A percentile compares a stretch with the other conserved stretches of the same genome.
phyloP scores from a whole-genome alignment of 2,888 invertebrate species.

The Tachina grossa region DNA sequence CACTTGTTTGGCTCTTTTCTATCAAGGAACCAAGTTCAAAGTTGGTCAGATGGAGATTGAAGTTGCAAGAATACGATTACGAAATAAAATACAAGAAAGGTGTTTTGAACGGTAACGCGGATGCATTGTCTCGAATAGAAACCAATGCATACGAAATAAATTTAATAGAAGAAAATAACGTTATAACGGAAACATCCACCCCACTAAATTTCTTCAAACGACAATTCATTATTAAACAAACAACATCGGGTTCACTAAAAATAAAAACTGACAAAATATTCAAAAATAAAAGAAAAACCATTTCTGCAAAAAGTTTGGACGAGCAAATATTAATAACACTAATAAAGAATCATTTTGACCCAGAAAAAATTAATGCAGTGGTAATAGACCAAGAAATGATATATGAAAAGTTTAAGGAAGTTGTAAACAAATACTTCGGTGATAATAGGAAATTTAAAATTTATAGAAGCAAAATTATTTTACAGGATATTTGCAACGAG shows the following conservation, averaged over 20 bases:
- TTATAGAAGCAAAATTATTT: too few species aligned
- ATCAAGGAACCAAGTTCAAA: too few species aligned
- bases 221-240: slow-evolving; percentile 9
- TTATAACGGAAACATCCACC: neutral
- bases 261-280: slow-evolving; percentile 24
- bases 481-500: neutral
- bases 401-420: slow-evolving; percentile 27
- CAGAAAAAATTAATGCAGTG: slow-evolving; percentile 16
- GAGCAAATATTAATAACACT: slow-evolving; percentile 30
- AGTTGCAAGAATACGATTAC: too few species aligned
- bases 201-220: slow-evolving; percentile 6
- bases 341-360: slow-evolving; percentile 26
- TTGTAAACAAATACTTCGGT: neutral
- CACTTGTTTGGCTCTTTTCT: too few species aligned
- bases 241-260: neutral
- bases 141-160: too few species aligned
- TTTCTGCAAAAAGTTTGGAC: slow-evolving; percentile 21
- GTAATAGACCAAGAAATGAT: neutral
- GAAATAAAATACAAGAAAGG: too few species aligned
- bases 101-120: too few species aligned
- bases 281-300: slow-evolving; percentile 20
- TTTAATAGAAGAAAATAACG: too few species aligned
- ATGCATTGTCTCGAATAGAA: too few species aligned
- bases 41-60: too few species aligned
- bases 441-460: neutral